phyloP scores from a whole-genome alignment of 2,797 vertebrate species.

The Hemibagrus guttatus region DNA sequence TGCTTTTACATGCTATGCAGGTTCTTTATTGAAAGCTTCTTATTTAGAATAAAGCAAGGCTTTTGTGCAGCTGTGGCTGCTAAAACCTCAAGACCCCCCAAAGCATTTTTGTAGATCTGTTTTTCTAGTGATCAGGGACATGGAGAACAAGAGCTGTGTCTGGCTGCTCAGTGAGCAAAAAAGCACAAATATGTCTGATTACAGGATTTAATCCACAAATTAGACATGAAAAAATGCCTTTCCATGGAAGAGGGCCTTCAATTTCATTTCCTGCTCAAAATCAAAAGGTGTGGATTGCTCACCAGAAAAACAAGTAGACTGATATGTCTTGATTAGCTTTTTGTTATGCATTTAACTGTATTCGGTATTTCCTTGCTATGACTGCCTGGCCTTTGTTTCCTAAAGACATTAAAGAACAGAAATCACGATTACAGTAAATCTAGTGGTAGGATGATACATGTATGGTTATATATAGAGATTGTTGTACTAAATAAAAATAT shows the following conservation, averaged over 20 bases:
- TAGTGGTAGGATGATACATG: not conserved
- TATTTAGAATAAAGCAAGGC: constrained; percentile 1
- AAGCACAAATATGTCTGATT: constrained; percentile 58
- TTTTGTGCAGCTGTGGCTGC: not conserved
- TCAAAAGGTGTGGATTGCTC: constrained; percentile 20
- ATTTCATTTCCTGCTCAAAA: constrained; percentile 22
- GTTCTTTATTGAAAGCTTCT: not conserved
- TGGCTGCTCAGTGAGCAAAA: constrained; percentile 55
- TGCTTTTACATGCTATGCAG: not conserved
- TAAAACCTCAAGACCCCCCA: constrained; percentile 47
- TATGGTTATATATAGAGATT: not conserved
- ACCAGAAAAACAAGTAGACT: not conserved
- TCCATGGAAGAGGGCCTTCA: constrained; percentile 30
- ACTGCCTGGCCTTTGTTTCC: not conserved
- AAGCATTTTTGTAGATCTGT: constrained; percentile 42
- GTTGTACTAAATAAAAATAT: not conserved
- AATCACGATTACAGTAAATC: not conserved
- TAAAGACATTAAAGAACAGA: not conserved
- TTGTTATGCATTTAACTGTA: not conserved
- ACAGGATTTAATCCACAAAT: constrained; percentile 54
- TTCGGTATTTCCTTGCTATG: not conserved
- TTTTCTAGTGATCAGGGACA: constrained; percentile 16
- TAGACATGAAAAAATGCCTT: constrained; percentile 35
- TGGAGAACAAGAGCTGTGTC: constrained; percentile 57
- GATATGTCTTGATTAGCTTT: not conserved